Evolutionary conservation across 2,797 vertebrate species (phyloP).

Genomic region (Dendrocincla fuliginosa): DNA sequence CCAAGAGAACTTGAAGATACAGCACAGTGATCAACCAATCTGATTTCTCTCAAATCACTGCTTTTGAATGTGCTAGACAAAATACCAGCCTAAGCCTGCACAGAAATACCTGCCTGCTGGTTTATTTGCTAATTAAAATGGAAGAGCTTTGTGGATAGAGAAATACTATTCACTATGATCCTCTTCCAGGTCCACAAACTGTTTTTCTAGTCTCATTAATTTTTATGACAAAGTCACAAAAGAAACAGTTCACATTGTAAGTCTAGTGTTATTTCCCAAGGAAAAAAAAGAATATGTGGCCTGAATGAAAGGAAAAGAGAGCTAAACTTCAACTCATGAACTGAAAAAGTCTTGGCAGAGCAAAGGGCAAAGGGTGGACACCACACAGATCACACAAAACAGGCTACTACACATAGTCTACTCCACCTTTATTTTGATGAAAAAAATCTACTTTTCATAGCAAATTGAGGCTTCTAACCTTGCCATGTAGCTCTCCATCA

Average conservation of each 20-base stretch:
- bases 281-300: background rate
- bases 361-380: background rate
- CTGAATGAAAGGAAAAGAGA: background rate
- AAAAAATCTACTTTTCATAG: background rate
- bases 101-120: background rate
- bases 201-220: constrained; percentile 12
- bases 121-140: constrained; percentile 46
- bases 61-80: background rate
- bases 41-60: background rate
- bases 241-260: background rate
- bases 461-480: background rate
- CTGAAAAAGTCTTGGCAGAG: background rate
- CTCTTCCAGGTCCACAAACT: background rate
- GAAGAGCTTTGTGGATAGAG: background rate
- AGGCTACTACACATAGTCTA: background rate
- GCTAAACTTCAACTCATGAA: background rate
- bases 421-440: background rate
- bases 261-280: background rate
- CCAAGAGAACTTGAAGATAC: constrained; percentile 9
- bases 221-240: constrained; percentile 38
- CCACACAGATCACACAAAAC: background rate
- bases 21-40: background rate
- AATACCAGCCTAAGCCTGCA: background rate
- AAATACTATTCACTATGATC: background rate
- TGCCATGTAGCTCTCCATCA: background rate